Percentiles rank a stretch among this genome's conserved stretches.
Conservation (phyloP, 1,140 invertebrate species). For the Drosophila setifemur region DNA sequence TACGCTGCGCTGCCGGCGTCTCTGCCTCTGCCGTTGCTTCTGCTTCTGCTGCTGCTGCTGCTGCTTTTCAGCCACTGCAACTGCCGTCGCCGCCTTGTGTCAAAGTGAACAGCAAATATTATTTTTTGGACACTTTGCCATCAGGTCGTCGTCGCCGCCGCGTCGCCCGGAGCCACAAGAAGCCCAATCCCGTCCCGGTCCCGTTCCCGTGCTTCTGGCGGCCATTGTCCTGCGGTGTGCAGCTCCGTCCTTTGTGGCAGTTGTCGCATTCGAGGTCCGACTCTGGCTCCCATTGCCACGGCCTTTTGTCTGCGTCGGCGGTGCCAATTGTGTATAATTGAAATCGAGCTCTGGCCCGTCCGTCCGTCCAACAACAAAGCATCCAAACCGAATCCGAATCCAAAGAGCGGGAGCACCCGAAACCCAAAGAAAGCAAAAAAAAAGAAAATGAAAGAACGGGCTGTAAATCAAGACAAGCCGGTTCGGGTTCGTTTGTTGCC, state of each 20-base stretch:
- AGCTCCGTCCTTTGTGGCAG: constrained; percentile 29
- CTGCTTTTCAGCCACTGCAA: constrained; percentile 27
- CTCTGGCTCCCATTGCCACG: constrained; percentile 21
- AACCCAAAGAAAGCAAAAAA: background rate
- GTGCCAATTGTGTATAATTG: constrained; percentile 64
- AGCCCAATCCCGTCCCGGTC: constrained; percentile 9
- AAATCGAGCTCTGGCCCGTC: constrained; percentile 14
- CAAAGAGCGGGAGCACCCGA: background rate
- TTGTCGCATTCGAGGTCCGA: constrained; percentile 49
- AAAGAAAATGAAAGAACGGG: constrained; percentile 27
- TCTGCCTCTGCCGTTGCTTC: constrained; percentile 19
- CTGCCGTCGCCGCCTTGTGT: constrained; percentile 57
- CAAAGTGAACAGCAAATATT: constrained; percentile 81
- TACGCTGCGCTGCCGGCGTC: constrained; percentile 44
- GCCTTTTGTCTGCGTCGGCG: constrained; percentile 49
- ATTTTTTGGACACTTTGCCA: constrained; percentile 81
- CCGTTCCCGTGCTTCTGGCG: constrained; percentile 4
- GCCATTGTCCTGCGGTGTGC: constrained; percentile 36
- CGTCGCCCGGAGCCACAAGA: constrained; percentile 59
- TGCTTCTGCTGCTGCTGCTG: background rate
- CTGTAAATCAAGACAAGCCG: constrained; percentile 63
- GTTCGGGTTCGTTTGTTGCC: constrained; percentile 51
- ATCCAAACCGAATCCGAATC: background rate
- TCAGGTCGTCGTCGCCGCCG: constrained; percentile 74
- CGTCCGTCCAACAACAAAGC: constrained; percentile 19